Evolutionary conservation across 37 sponge, comb jelly and placozoan genomes (phyloP), one percentile per base, ranked within the genome.

Genomic region (Oscarella lobularis): DNA sequence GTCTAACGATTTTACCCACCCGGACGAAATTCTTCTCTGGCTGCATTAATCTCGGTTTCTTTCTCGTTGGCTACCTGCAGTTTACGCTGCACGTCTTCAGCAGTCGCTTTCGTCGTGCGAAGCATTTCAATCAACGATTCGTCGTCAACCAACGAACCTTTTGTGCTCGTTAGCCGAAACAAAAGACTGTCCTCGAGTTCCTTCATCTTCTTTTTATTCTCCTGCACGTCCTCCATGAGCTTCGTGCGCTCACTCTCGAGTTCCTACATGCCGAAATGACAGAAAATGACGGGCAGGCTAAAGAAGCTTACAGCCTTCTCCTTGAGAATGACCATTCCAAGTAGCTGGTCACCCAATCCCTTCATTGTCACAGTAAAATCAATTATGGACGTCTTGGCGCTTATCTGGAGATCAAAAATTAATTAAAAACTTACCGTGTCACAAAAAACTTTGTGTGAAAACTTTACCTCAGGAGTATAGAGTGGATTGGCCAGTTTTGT

Each of bases 351-450:
- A 74, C 93, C 99, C 39, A 98, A 83, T 0, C 99, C 99, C 76
- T 93, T 90, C 99, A 98, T 98, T 5, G 99, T 98, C 40, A 98
- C 99, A 30, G 99, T 98, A 85, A 98, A 98, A 70, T 98, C 99
- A 31, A 98, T 90, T 75, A 98, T 98, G 54, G 89, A 79, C 1
- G 95, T 94, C 27, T 90, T 83, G 31, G 99, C 99, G 74, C 84
- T 83, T 67, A 94, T 84, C 87, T 84, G 40, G 31, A 41, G 1
- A 35, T 3, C 3, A 78, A 33, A 20, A 66, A 20, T 5, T 39
- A 76, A 74, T 3, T 9, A 74, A 38, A 74, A 69, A 3, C 20
- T 48, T 48, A 9, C 20, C 20, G 60, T 9, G 20, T 48, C 60
- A 48, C 60, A 69, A 69, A 69, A 6, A 31, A 4, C 33, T n/a